Base-by-base conservation (phyloP, 2,888 invertebrate species). In the Eupithecia insigniata region DNA sequence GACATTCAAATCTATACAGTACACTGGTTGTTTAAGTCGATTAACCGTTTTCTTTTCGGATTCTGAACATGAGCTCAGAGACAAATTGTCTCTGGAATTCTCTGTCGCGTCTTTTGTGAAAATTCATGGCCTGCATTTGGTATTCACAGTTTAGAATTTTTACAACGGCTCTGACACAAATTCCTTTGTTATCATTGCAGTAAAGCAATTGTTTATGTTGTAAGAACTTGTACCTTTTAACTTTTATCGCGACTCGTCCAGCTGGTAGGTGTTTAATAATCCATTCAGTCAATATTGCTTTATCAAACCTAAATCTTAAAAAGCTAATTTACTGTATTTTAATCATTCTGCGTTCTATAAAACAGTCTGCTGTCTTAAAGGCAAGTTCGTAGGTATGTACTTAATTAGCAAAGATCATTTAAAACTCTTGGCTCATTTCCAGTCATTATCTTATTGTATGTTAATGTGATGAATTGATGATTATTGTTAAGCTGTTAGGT, bases 1-100 rank as follows among this genome's bases (percentile, higher is more conserved):
- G 80, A 79, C 80, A 84, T 84, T 82, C 79, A 79, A 82, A 75
- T 80, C 80, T 79, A 82, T 81, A 78, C 79, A 79, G 72, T 72
- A 74, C 66, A 72, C 67, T 60, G 65, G 62, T 70, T 67, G 67
- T 60, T 76, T 72, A 78, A 76, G 78, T 77, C 75, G 76, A 74
- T 76, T 78, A 70, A 80, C 82, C 78, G 81, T 81, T 82, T 79
- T 67, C 75, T 78, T 81, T 81, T 83, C 74, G 75, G 79, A 84
- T 85, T 80, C 80, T 78, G 73, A 76, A 72, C 80, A 82, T 76
- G 77, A 78, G 71, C 77, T 77, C 68, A 55, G 61, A 69, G 72
- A 76, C 46, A 70, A 70, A 75, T 74, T 75, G 72, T 67, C 66
- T 22, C n/a, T 70, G 75, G 76, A 77, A 79, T 76, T 69, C 65